Conservation (phyloP, 1,140 invertebrate genomes). For the Ctenoplectra terminalis region DNA sequence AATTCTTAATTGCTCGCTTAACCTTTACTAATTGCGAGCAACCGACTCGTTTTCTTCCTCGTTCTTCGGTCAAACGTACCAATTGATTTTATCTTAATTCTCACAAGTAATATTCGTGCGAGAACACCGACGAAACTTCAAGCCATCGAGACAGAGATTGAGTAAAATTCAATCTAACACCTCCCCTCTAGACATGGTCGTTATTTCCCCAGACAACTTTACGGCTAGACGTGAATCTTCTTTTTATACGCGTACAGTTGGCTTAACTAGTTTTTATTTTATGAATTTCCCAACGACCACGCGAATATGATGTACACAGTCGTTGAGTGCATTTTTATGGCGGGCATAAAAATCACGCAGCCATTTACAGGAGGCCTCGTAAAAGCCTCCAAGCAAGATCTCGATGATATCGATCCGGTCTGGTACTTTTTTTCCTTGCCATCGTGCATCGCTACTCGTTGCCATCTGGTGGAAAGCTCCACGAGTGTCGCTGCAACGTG, state of each 20-base stretch:
- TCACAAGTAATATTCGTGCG: not conserved
- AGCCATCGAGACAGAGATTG: not conserved
- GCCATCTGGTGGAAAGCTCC: slow-evolving; percentile 31
- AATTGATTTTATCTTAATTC: not conserved
- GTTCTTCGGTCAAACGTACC: not conserved
- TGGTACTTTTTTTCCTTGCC: slow-evolving; percentile 5
- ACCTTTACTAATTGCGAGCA: slow-evolving; percentile 68
- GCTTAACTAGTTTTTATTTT: not conserved
- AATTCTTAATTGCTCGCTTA: slow-evolving; percentile 69
- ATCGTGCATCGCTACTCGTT: not conserved
- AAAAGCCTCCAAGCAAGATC: slow-evolving; percentile 4
- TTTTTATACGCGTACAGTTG: no score
- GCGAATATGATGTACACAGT: not conserved
- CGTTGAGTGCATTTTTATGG: not conserved
- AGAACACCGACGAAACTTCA: not conserved
- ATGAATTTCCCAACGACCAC: not conserved
- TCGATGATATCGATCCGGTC: slow-evolving; percentile 27
- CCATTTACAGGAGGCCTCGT: slow-evolving; percentile 5
- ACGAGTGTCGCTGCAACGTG: not conserved
- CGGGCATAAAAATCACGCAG: slow-evolving; percentile 9
- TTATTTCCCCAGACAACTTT: slow-evolving; percentile 1
- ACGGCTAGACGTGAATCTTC: no score
- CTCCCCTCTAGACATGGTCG: not conserved
- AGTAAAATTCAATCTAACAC: not conserved
- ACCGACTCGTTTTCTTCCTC: slow-evolving; percentile 51